These are phyloP conservation scores for Bombus impatiens DNA, from an alignment of 1,140 invertebrate species.

Conservation along the genomic window DNA sequence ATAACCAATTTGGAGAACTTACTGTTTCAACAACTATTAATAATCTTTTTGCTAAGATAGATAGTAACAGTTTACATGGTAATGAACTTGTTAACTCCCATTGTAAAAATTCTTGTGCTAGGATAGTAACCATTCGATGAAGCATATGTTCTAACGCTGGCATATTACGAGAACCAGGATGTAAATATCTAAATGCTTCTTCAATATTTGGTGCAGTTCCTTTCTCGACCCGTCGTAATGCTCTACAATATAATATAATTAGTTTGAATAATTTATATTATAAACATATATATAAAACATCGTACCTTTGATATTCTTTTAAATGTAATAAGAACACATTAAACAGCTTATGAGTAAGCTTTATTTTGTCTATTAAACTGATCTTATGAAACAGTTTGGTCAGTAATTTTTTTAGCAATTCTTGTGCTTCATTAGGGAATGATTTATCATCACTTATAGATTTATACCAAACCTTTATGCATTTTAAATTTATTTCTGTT, in stretches of 20 bases:
- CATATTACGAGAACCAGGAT: slow-evolving; percentile 80
- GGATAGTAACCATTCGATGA: slow-evolving; percentile 83
- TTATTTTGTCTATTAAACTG: slow-evolving; percentile 69
- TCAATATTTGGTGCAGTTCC: slow-evolving; percentile 72
- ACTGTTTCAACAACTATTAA: slow-evolving; percentile 74
- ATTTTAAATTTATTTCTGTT: slow-evolving; percentile 70
- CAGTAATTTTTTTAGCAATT: slow-evolving; percentile 70
- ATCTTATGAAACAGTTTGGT: slow-evolving; percentile 67
- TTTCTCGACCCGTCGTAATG: slow-evolving; percentile 74
- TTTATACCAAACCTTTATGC: slow-evolving; percentile 74
- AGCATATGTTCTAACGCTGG: slow-evolving; percentile 83
- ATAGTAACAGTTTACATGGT: slow-evolving; percentile 85
- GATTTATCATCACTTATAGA: slow-evolving; percentile 73
- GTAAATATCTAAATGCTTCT: slow-evolving; percentile 78
- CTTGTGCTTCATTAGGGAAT: slow-evolving; percentile 70
- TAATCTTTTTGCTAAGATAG: slow-evolving; percentile 85
- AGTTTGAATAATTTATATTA: slow-evolving; percentile 13
- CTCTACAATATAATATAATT: slow-evolving; percentile 60
- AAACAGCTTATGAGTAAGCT: slow-evolving; percentile 73
- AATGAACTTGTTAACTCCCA: slow-evolving; percentile 87
- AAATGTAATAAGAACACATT: slow-evolving; percentile 77
- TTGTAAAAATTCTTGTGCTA: slow-evolving; percentile 85
- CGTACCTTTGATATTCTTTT: slow-evolving; percentile 77
- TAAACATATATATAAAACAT: not conserved
- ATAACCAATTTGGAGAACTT: slow-evolving; percentile 73